Evolutionary conservation across 2,797 vertebrate species (phyloP), one percentile per base, ranked within the genome.

Genomic region (Muscicapa striata): DNA sequence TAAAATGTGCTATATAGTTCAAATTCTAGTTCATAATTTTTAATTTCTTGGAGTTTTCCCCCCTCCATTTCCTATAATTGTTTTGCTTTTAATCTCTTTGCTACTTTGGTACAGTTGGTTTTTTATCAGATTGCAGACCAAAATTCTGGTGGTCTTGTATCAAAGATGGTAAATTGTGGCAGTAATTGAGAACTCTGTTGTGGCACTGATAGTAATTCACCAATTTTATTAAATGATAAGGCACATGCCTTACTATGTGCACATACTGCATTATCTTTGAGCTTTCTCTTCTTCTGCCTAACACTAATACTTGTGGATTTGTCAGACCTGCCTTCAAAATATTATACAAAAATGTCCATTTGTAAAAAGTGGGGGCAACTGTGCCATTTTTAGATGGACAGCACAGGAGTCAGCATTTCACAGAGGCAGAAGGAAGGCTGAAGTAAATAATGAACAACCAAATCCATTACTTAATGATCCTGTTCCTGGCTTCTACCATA

Each of bases 71-170:
- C 80, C 83, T 83, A 75, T 84, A 76, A 76, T 67, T 89, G 52
- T 55, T 95, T 91, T 89, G 49, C 38, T 77, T 87, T 92, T 89
- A 72, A 77, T 87, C 64, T 91, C 81, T 84, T 58, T 89, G 69
- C 62, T 86, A 34, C 59, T 89, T 85, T 73, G 38, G 62, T 75
- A 63, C 62, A 67, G 76, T 89, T 93, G 79, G n/a, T 48, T 89
- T 93, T 76, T 87, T 81, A 91, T 94, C 87, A 95, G 82, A 94
- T 88, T 48, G 36, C 23, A 81, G 59, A 27, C 62, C 61, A 63
- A 90, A 88, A 73, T 75, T 84, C 76, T 75, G 55, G 46, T 69
- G 62, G 43, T 66, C 66, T 75, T 36, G 11, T 84, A 55, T 59
- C 64, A 68, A 70, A 87, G 81, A 62, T 46, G 1, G 1, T 22